phyloP scores from a whole-genome alignment of 1,140 invertebrate species.

The Bilobella aurantiaca region DNA sequence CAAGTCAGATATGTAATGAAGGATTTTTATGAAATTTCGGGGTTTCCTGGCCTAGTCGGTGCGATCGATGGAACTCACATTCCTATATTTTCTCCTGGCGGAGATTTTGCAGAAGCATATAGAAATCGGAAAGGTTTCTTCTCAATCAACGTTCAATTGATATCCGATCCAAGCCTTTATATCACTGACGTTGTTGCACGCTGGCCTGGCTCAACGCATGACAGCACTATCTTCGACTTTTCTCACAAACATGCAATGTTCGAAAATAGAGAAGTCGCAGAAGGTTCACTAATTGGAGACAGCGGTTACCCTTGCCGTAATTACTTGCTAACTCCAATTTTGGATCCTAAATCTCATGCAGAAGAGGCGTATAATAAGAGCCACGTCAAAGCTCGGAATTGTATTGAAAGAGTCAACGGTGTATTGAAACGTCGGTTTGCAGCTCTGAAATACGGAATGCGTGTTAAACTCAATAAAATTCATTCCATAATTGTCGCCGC shows the following conservation, averaged over 20 bases:
- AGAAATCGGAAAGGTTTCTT: conserved; percentile 30
- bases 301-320: not conserved
- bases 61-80: conserved; percentile 36
- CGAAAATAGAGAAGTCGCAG: not conserved
- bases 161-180: conserved; percentile 20
- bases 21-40: not conserved
- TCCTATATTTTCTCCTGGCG: conserved; percentile 27
- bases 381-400: not conserved
- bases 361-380: not conserved
- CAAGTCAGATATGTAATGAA: not conserved
- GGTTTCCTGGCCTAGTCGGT: conserved; percentile 27
- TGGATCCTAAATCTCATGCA: not conserved
- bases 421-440: conserved; percentile 7
- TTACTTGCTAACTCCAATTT: not conserved
- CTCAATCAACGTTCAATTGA: conserved; percentile 31
- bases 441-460: conserved; percentile 6
- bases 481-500: not conserved
- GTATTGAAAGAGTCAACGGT: conserved; percentile 8
- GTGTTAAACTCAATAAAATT: conserved; percentile 2
- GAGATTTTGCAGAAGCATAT: conserved; percentile 35
- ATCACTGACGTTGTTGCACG: conserved; percentile 26
- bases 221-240: conserved; percentile 16
- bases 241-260: not conserved
- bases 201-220: conserved; percentile 33
- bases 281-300: conserved; percentile 13